Evolutionary conservation across 2,113 vertebrate species (phyloP).

Genomic region (Lates calcarifer): DNA sequence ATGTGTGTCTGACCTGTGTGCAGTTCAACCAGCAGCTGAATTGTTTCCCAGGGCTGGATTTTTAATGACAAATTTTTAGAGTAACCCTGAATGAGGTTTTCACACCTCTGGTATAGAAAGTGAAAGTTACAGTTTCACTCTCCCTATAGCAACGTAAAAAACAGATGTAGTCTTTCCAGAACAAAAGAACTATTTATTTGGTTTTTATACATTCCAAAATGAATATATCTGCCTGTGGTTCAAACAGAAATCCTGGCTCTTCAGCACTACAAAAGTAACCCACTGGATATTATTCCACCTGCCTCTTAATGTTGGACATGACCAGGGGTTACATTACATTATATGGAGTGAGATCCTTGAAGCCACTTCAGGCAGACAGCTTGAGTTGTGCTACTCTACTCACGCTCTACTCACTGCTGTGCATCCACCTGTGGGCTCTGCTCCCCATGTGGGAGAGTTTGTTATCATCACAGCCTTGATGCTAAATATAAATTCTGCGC

Average conservation of each 20-base stretch:
- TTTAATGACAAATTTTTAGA: too few relatives aligned
- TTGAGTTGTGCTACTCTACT: conserved; percentile 6
- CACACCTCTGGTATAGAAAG: not conserved
- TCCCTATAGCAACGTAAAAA: not conserved
- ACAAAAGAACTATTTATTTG: not conserved
- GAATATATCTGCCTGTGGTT: too few relatives aligned
- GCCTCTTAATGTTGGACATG: conserved; percentile 4
- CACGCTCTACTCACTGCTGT: conserved; percentile 11
- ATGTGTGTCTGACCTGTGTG: not conserved
- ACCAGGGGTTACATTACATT: conserved; percentile 11
- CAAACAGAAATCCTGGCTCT: not conserved
- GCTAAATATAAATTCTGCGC: conserved; percentile 41
- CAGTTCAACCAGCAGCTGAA: not conserved
- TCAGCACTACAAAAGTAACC: conserved; percentile 1
- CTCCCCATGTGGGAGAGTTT: conserved; percentile 23
- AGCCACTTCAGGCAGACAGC: conserved; percentile 13
- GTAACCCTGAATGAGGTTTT: not conserved
- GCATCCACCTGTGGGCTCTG: conserved; percentile 40
- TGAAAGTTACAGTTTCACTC: not conserved
- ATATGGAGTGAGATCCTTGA: conserved; percentile 5
- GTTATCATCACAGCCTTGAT: conserved; percentile 31
- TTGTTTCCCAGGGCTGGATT: too few relatives aligned
- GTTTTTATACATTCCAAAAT: too few relatives aligned
- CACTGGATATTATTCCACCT: conserved; percentile 4
- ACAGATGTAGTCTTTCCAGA: not conserved